Percentiles rank a stretch among this genome's conserved stretches.
Evolutionary conservation across 1,140 invertebrate genomes (phyloP).

Genomic region (Idris sp.): DNA sequence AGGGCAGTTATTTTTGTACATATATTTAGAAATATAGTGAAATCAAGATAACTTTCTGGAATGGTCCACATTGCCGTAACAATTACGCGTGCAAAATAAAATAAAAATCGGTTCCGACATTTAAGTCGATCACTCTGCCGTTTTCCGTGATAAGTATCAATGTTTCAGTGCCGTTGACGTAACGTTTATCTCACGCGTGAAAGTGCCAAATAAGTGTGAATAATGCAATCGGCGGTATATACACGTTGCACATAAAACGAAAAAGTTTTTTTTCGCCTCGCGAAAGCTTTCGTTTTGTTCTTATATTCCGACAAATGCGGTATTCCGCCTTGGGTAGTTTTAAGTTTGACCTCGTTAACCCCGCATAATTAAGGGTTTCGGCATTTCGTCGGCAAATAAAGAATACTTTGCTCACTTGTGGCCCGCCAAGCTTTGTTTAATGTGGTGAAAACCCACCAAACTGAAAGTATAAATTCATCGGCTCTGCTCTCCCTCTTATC

Average conservation of each 20-base stretch:
- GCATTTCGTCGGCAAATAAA: conserved; percentile 40
- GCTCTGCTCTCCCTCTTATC: too few relatives aligned
- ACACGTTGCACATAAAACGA: conserved; percentile 6
- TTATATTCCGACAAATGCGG: conserved; percentile 42
- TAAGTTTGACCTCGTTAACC: conserved; percentile 58
- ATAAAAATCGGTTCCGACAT: conserved; percentile 33
- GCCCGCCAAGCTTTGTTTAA: conserved; percentile 35
- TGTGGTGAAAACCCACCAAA: conserved; percentile 39
- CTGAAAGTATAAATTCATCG: too few relatives aligned
- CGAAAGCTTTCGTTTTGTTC: conserved; percentile 51
- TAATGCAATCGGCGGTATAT: conserved; percentile 42
- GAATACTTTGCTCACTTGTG: conserved; percentile 12
- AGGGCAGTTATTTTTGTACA: too few relatives aligned
- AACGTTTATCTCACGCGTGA: conserved; percentile 61
- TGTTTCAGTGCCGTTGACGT: conserved; percentile 37
- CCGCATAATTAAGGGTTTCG: conserved; percentile 57
- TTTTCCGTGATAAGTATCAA: conserved; percentile 55
- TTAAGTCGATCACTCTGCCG: conserved; percentile 46
- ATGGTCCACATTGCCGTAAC: conserved; percentile 31
- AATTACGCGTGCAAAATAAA: conserved; percentile 31
- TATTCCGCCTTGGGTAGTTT: conserved; percentile 40
- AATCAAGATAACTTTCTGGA: conserved; percentile 40
- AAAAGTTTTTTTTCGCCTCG: conserved; percentile 39
- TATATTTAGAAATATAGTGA: too few relatives aligned
- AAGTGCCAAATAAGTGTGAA: conserved; percentile 61